A percentile compares a stretch with the other conserved stretches of the same genome.
These are phyloP conservation scores for Drosophila austrosaltans DNA, from an alignment of 2,888 invertebrate genomes.

Conservation along the genomic window DNA sequence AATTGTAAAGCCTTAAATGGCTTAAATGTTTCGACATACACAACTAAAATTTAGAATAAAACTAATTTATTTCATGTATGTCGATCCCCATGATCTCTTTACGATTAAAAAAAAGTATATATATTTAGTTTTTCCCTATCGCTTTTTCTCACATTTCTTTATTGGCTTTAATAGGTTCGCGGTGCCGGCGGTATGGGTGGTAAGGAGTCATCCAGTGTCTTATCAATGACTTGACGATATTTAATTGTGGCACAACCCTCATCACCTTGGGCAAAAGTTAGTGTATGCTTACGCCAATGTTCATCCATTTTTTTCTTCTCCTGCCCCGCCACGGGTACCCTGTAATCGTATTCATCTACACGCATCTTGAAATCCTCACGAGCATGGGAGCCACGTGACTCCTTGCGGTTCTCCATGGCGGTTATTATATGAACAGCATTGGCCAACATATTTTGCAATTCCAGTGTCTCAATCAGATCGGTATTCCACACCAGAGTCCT, in stretches of 20 bases:
- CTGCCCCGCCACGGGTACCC: conserved; percentile 95
- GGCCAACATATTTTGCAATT: conserved; percentile 96
- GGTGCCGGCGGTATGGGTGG: conserved; percentile 94
- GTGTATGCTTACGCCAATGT: conserved; percentile 99
- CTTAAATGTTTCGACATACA: too few relatives aligned
- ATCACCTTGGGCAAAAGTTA: conserved; percentile 88
- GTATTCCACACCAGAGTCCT: conserved; percentile 96
- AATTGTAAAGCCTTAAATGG: too few relatives aligned
- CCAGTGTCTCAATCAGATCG: conserved; percentile 96
- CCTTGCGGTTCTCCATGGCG: conserved; percentile 96
- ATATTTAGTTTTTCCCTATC: too few relatives aligned
- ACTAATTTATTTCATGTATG: too few relatives aligned
- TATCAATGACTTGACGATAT: conserved; percentile 97
- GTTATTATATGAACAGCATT: conserved; percentile 96
- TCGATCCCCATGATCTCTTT: too few relatives aligned
- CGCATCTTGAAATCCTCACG: conserved; percentile 96
- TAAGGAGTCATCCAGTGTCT: conserved; percentile 94
- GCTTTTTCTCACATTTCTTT: not conserved
- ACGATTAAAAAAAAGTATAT: too few relatives aligned
- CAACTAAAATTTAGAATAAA: too few relatives aligned
- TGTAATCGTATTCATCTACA: conserved; percentile 94
- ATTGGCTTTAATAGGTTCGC: conserved; percentile 89
- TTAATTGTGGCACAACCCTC: conserved; percentile 92
- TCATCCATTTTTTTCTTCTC: conserved; percentile 88
- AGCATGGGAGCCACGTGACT: conserved; percentile 98